Base-by-base conservation (phyloP, 2,888 invertebrate genomes). In the Agrotis clavis region DNA sequence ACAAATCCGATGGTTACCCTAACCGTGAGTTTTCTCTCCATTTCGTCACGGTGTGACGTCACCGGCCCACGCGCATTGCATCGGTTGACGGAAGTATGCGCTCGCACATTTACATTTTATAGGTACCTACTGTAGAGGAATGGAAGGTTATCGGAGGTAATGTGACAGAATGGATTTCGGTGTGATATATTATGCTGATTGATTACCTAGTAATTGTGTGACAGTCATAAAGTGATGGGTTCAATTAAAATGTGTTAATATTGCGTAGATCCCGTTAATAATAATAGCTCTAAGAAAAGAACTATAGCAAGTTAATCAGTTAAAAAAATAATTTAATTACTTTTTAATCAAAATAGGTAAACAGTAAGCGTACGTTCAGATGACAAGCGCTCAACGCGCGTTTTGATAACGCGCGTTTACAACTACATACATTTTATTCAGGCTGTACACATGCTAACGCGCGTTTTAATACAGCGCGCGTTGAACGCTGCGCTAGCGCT, bases 1-100 rank as follows among this genome's bases (percentile, higher is more conserved):
- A 18, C 9, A 19, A n/a, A 30, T n/a, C 4, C 13, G 7, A 35
- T 57, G 57, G 57, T 57, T n/a, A 57, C 57, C 57, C 57, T 57
- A 57, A n/a, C 18, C n/a, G 2, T 18, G 9, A 69, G 79, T 81
- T 81, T 81, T 84, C 84, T 81, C 82, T 70, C 60, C 14, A 54
- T 81, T 84, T 84, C 84, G 74, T 77, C 71, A 81, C 47, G 54
- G 35, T 41, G 30, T 83, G 83, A 84, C 84, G 84, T 84, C 81
- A 83, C 5, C 21, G 67, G 74, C 81, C 80, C 70, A 81, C 80
- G 72, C 77, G 50, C 67, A 60, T 41, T 73, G 82, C 76, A 84
- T 72, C 67, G 68, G 71, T 53, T 61, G 68, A 56, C 76, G 82
- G 84, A 82, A 81, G 82, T 71, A 67, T 72, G 76, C 76, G 41